These are phyloP conservation scores for Mongoloraphidia duomilia DNA, from an alignment of 2,888 invertebrate species.

Conservation along the genomic window DNA sequence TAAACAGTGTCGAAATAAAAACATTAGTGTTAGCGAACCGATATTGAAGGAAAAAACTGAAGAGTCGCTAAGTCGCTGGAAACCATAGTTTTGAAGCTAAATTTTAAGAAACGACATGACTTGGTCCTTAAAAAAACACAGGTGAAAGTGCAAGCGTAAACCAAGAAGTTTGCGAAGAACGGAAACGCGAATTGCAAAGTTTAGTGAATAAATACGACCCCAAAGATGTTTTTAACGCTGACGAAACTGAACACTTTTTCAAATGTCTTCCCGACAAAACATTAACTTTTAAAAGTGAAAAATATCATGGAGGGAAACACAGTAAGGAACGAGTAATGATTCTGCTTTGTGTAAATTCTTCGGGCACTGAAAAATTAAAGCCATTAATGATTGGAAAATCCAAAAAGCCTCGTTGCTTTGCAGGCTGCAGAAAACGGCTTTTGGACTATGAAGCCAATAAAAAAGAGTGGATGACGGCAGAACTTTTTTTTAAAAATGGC, in stretches of 20 bases:
- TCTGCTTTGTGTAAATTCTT: conserved; percentile 20
- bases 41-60: too few species aligned
- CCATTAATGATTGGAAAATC: conserved; percentile 22
- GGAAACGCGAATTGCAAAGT: conserved; percentile 7
- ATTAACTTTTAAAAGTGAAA: conserved; percentile 17
- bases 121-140: conserved; percentile 9
- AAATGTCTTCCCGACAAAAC: conserved; percentile 18
- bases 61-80: too few species aligned
- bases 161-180: conserved; percentile 5
- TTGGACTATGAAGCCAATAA: too few species aligned
- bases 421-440: too few species aligned
- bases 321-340: conserved; percentile 22
- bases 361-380: conserved; percentile 22
- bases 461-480: too few species aligned
- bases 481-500: too few species aligned
- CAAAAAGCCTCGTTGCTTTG: conserved; percentile 21
- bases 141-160: conserved; percentile 8
- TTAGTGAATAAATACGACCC: conserved; percentile 2
- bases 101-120: conserved; percentile 11
- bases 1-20: too few species aligned
- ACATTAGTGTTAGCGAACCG: too few species aligned
- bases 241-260: conserved; percentile 19
- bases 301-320: conserved; percentile 23
- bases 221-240: conserved; percentile 18
- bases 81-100: too few species aligned